Evolutionary conservation across 2,888 invertebrate genomes (phyloP).

Genomic region (Platypus cylindrus): DNA sequence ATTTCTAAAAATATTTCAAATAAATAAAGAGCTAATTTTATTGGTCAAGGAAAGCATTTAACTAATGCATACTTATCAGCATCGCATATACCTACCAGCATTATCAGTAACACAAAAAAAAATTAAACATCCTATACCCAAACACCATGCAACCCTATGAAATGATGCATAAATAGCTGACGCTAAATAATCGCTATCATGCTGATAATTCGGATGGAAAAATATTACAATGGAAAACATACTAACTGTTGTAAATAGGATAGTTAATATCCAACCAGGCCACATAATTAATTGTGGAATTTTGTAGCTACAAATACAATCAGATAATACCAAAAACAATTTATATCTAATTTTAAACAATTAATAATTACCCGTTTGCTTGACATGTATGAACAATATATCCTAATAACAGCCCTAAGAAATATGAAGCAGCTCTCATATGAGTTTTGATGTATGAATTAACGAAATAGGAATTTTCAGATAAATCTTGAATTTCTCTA

Average conservation of each 20-base stretch:
- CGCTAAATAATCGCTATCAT: slow-evolving; percentile 44
- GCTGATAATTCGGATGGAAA: slow-evolving; percentile 42
- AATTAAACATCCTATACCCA: slow-evolving; percentile 54
- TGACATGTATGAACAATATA: slow-evolving; percentile 53
- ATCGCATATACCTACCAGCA: slow-evolving; percentile 45
- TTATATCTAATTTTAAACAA: not conserved
- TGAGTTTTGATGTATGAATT: slow-evolving; percentile 61
- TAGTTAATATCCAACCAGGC: slow-evolving; percentile 25
- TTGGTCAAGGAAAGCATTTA: not conserved
- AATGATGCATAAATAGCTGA: slow-evolving; percentile 52
- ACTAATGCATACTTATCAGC: not conserved
- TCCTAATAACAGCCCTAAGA: slow-evolving; percentile 52
- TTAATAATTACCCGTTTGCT: slow-evolving; percentile 42
- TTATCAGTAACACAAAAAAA: slow-evolving; percentile 53
- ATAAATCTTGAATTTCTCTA: slow-evolving; percentile 54
- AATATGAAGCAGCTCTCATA: slow-evolving; percentile 59
- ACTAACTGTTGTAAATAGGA: slow-evolving; percentile 39
- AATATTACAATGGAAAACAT: slow-evolving; percentile 52
- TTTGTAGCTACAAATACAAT: slow-evolving; percentile 17
- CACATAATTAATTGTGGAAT: slow-evolving; percentile 21
- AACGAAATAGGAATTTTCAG: slow-evolving; percentile 49
- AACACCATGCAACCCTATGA: slow-evolving; percentile 55
- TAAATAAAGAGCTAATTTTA: not conserved
- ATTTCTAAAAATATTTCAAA: slow-evolving; percentile 35
- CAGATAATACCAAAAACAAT: not conserved